Percentiles rank a stretch among this genome's conserved stretches.
Evolutionary conservation across 2,888 invertebrate species (phyloP).

Genomic region (Hyppa rectilinea): DNA sequence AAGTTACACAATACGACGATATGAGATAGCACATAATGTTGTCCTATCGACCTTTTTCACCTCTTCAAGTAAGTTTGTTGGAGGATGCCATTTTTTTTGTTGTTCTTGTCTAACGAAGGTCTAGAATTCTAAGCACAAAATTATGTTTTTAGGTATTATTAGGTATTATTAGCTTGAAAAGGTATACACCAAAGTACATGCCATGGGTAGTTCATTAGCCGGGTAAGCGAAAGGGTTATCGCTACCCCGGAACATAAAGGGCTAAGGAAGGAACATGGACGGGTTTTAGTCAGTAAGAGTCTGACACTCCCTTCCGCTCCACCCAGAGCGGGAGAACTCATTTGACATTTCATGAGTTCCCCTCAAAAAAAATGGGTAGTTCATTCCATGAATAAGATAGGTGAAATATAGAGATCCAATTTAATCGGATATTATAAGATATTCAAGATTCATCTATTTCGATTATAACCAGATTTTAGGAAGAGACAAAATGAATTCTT

Average conservation of each 20-base stretch:
- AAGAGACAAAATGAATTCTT: conserved; percentile 2
- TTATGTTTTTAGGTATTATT: too few species aligned
- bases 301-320: too few species aligned
- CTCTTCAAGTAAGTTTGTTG: neutral
- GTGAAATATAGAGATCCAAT: neutral
- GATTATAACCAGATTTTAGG: neutral
- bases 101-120: neutral
- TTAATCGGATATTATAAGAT: neutral
- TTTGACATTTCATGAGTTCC: too few species aligned
- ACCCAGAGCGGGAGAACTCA: too few species aligned
- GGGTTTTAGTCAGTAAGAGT: too few species aligned
- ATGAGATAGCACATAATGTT: neutral
- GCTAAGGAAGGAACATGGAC: too few species aligned
- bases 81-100: neutral
- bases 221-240: too few species aligned
- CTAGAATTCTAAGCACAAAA: neutral
- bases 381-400: neutral
- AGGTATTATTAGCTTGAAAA: too few species aligned
- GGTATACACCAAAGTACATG: neutral
- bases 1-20: neutral
- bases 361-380: too few species aligned
- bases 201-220: too few species aligned
- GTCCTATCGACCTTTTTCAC: neutral
- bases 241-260: too few species aligned
- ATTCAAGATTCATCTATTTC: conserved; percentile 1